A percentile compares a stretch with the other conserved stretches of the same genome.
Conservation (phyloP, 2,888 invertebrate species). For the Platynereis dumerilii region DNA sequence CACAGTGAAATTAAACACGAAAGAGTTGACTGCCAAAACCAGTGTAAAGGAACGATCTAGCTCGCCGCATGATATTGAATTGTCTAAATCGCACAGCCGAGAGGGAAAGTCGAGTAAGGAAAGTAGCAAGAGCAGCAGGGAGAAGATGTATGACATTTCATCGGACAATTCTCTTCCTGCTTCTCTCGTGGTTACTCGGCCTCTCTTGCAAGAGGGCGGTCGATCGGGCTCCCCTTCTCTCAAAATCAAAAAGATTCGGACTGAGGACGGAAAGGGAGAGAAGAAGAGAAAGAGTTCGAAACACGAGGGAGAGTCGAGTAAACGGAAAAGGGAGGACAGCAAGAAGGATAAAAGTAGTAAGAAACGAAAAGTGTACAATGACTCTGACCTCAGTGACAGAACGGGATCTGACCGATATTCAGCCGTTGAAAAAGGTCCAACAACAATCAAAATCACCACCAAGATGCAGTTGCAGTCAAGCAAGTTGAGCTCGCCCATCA, state of each 20-base stretch:
- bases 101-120: constrained; percentile 4
- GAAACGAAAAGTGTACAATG: constrained; percentile 9
- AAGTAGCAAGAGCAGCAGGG: not conserved
- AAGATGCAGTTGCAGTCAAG: constrained; percentile 9
- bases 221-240: constrained; percentile 15
- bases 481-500: not conserved
- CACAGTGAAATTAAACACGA: constrained; percentile 32
- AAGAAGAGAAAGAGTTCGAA: constrained; percentile 51
- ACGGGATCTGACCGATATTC: constrained; percentile 8
- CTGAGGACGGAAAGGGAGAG: constrained; percentile 36
- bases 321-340: constrained; percentile 18
- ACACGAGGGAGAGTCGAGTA: constrained; percentile 32
- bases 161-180: not conserved
- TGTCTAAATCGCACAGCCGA: not conserved
- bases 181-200: not conserved
- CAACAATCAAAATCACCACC: constrained; percentile 33
- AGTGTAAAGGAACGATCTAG: constrained; percentile 10
- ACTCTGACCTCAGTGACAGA: constrained; percentile 16
- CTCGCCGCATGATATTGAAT: constrained; percentile 5
- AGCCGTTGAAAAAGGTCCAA: constrained; percentile 19
- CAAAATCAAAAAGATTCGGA: constrained; percentile 12
- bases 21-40: constrained; percentile 19
- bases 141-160: constrained; percentile 3
- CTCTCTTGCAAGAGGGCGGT: not conserved
- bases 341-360: constrained; percentile 21